Evolutionary conservation across 2,888 invertebrate genomes (phyloP).

Genomic region (Leistus spinibarbis): DNA sequence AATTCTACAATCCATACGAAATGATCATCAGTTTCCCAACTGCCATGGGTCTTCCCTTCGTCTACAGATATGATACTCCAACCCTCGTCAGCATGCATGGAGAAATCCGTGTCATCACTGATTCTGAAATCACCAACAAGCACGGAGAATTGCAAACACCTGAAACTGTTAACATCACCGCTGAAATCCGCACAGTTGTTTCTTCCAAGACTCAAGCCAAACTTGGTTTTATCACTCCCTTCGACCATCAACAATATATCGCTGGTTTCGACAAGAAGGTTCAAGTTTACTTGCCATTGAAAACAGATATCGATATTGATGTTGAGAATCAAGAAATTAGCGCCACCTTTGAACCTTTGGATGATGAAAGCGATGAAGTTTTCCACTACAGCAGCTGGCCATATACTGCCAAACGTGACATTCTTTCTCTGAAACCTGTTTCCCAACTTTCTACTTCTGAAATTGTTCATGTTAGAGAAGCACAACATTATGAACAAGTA

Average conservation of each 20-base stretch:
- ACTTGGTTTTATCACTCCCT: slow-evolving; percentile 69
- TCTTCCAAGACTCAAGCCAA: slow-evolving; percentile 60
- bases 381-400: slow-evolving; percentile 68
- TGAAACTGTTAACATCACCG: slow-evolving; percentile 57
- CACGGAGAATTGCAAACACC: slow-evolving; percentile 61
- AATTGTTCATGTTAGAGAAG: slow-evolving; percentile 52
- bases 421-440: slow-evolving; percentile 62
- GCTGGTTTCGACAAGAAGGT: slow-evolving; percentile 67
- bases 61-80: slow-evolving; percentile 67
- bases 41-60: slow-evolving; percentile 71
- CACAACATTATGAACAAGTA: slow-evolving; percentile 51
- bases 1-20: slow-evolving; percentile 64
- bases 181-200: slow-evolving; percentile 20
- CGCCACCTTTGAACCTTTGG: slow-evolving; percentile 58
- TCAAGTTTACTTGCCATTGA: slow-evolving; percentile 65
- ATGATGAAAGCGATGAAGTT: slow-evolving; percentile 60
- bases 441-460: slow-evolving; percentile 59
- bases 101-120: slow-evolving; percentile 57
- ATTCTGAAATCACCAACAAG: slow-evolving; percentile 52
- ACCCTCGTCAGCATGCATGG: slow-evolving; percentile 62
- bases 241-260: slow-evolving; percentile 62
- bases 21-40: slow-evolving; percentile 69
- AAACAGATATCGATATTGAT: slow-evolving; percentile 58
- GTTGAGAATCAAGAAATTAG: slow-evolving; percentile 58
- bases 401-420: slow-evolving; percentile 65